These are phyloP conservation scores for Laterallus jamaicensis DNA, from an alignment of 2,113 vertebrate genomes.

Conservation along the genomic window DNA sequence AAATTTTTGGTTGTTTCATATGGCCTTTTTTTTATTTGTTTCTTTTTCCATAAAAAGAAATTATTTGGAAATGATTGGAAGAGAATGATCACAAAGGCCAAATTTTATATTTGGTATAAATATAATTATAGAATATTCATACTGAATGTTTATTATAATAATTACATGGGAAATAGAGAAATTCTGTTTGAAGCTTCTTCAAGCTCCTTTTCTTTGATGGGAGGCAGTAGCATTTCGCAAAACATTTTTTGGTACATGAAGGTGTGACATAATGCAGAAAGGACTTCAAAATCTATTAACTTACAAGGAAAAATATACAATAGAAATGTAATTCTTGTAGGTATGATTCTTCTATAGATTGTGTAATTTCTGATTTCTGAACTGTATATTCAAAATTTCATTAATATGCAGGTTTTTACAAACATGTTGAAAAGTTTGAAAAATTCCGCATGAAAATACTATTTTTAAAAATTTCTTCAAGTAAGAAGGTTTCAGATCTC, in stretches of 20 bases:
- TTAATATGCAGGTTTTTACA: not conserved
- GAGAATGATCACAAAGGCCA: not conserved
- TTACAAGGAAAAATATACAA: not conserved
- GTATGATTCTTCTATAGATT: not conserved
- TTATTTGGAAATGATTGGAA: not conserved
- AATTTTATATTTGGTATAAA: not conserved
- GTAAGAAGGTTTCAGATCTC: not conserved
- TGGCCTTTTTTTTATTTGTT: not conserved
- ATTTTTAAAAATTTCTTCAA: not conserved
- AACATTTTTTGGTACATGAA: not conserved
- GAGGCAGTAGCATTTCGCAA: not conserved
- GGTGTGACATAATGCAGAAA: not conserved
- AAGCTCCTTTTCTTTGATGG: not conserved
- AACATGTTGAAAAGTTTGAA: not conserved
- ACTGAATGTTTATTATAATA: not conserved
- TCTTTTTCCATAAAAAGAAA: not conserved
- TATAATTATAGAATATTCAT: not conserved
- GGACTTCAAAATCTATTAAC: not conserved
- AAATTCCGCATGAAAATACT: not conserved
- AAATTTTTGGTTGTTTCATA: not conserved
- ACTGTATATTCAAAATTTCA: not conserved
- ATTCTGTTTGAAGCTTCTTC: not conserved
- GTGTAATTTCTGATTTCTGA: not conserved
- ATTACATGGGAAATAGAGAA: not conserved
- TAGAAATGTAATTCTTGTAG: not conserved